These are phyloP conservation scores for Drosophila lacicola DNA, from an alignment of 2,888 invertebrate genomes.

Conservation along the genomic window DNA sequence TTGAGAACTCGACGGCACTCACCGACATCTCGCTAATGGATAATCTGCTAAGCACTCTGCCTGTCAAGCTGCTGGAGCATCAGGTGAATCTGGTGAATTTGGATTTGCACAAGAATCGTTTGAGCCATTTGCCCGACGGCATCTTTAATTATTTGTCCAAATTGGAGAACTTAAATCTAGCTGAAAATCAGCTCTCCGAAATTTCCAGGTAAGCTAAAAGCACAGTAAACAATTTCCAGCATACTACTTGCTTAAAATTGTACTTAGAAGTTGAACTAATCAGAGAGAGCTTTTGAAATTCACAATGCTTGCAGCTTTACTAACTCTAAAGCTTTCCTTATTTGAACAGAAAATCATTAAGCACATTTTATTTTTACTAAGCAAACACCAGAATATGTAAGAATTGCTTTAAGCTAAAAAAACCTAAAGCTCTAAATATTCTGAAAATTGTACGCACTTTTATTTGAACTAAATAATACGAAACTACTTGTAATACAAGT, in stretches of 20 bases:
- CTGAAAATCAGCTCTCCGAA: conserved; percentile 87
- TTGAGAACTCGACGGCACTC: conserved; percentile 87
- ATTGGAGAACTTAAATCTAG: conserved; percentile 88
- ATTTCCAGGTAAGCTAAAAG: conserved; percentile 86
- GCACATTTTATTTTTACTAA: no score
- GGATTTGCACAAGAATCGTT: conserved; percentile 88
- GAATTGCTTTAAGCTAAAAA: no score
- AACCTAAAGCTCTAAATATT: no score
- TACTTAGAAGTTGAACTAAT: neutral
- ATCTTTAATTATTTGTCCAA: conserved; percentile 87
- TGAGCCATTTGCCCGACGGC: conserved; percentile 87
- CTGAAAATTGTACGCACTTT: no score
- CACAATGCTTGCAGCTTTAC: neutral
- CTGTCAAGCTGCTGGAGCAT: conserved; percentile 88
- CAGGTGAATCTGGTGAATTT: conserved; percentile 88
- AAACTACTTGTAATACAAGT: no score
- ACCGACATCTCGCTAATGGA: conserved; percentile 87
- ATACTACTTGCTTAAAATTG: neutral
- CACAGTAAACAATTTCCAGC: neutral
- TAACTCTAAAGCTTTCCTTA: neutral
- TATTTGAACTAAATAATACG: no score
- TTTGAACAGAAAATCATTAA: no score
- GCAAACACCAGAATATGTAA: no score
- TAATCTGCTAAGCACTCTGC: conserved; percentile 87
- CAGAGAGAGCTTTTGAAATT: neutral